These are phyloP conservation scores for Neodiprion pinetum DNA, from an alignment of 1,140 invertebrate genomes.

Conservation along the genomic window DNA sequence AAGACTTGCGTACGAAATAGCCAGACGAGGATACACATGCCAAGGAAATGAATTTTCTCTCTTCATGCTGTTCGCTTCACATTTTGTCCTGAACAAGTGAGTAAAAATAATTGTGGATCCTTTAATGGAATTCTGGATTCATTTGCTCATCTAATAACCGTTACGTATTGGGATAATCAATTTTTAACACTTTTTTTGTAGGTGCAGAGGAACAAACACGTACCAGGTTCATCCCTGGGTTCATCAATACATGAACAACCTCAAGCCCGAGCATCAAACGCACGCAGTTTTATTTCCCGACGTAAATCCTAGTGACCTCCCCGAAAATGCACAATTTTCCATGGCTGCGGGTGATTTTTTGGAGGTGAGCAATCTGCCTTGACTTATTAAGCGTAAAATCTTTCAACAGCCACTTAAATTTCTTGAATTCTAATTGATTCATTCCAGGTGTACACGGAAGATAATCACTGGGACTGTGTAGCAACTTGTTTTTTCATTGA, in stretches of 20 bases:
- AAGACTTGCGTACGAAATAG: conserved; percentile 92
- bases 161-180: conserved; percentile 13
- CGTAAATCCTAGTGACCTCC: conserved; percentile 77
- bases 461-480: conserved; percentile 88
- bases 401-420: neutral
- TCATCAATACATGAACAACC: conserved; percentile 91
- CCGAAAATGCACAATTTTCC: conserved; percentile 79
- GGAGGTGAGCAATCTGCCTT: conserved; percentile 66
- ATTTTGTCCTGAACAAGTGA: conserved; percentile 93
- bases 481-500: conserved; percentile 99
- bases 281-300: conserved; percentile 87
- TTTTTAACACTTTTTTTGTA: conserved; percentile 39
- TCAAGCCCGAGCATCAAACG: conserved; percentile 82
- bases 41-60: conserved; percentile 98
- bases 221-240: conserved; percentile 91
- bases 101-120: conserved; percentile 21
- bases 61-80: conserved; percentile 96
- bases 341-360: conserved; percentile 96
- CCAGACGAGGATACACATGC: conserved; percentile 85
- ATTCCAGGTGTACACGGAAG: conserved; percentile 75
- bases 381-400: neutral
- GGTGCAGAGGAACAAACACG: conserved; percentile 64
- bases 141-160: neutral
- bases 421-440: conserved; percentile 27
- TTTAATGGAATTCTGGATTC: conserved; percentile 3